Base-by-base conservation (phyloP, 2,888 invertebrate species). In the Cetonia aurata region DNA sequence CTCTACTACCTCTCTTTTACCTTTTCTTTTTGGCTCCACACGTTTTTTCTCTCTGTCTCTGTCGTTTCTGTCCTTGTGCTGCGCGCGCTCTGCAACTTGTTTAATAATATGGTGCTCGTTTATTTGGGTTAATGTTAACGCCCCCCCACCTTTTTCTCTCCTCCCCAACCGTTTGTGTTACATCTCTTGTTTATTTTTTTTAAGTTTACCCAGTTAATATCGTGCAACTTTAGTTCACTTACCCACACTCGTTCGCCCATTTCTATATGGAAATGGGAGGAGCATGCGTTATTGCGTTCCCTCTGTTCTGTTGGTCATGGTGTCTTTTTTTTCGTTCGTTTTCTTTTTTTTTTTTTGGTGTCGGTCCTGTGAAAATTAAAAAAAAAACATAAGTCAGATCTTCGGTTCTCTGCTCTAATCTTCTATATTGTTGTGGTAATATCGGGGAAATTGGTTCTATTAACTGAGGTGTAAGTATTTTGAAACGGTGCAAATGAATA, bases 1-100 rank as follows among this genome's bases (percentile, higher is more conserved):
- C 50, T 72, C 60, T 65, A 67, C n/a, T n/a, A n/a, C n/a, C n/a
- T 41, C 62, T 72, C 25, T 56, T 33, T 57, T 53, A 33, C 33
- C 41, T 53, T 66, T 53, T 31, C 15, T 66, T 19, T 69, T 50
- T 57, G 59, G 62, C 60, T 60, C 53, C 53, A 67, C 56, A 55
- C 56, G 15, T 67, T 57, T 68, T 67, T 56, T 55, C 41, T 67
- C 15, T 67, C 31, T n/a, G n/a, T 37, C 41, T 67, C 33, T 60
- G 48, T 62, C 65, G 60, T 70, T 33, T 69, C 60, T 69, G 69
- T 69, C 69, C 69, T n/a, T 69, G 69, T 69, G 62, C 52, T 67
- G 67, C 56, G n/a, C n/a, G 67, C 56, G 50, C 55, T 53, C 33
- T 56, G 66, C 55, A 53, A 57, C 48, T 25, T 62, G 48, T 48